A percentile compares a stretch with the other conserved stretches of the same genome.
phyloP scores from a whole-genome alignment of 2,888 invertebrate species.

The Leptinotarsa tumamoca region DNA sequence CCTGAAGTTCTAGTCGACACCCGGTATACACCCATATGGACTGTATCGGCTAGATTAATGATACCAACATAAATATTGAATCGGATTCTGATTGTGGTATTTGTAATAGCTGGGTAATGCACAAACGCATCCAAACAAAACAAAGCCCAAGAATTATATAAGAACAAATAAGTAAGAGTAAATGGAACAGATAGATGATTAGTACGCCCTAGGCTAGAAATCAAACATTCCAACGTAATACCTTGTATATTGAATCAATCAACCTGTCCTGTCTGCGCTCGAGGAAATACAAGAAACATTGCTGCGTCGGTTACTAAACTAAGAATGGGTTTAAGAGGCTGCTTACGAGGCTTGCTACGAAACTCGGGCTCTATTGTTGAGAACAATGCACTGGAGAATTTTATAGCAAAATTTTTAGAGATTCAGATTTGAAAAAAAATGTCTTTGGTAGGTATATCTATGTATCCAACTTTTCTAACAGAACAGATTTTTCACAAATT shows the following conservation, averaged over 20 bases:
- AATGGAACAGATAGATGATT: constrained; percentile 42
- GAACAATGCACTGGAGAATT: too few relatives aligned
- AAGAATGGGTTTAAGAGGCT: not conserved
- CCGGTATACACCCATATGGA: constrained; percentile 2
- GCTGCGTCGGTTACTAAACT: constrained; percentile 20
- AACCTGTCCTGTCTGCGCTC: constrained; percentile 32
- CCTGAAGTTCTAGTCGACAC: not conserved
- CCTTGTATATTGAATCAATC: constrained; percentile 44
- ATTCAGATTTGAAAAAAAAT: too few relatives aligned
- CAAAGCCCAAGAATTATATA: constrained; percentile 40
- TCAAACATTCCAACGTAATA: constrained; percentile 47
- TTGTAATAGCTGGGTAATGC: constrained; percentile 16
- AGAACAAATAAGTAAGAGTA: constrained; percentile 46
- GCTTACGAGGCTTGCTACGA: not conserved
- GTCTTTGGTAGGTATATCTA: too few relatives aligned
- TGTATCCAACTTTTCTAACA: too few relatives aligned
- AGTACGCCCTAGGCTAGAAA: constrained; percentile 43
- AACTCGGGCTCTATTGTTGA: not conserved
- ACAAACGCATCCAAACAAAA: constrained; percentile 27
- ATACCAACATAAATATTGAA: constrained; percentile 9
- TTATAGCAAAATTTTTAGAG: too few relatives aligned
- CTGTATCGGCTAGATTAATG: constrained; percentile 8
- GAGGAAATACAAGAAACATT: constrained; percentile 32
- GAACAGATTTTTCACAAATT: too few relatives aligned
- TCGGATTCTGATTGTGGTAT: constrained; percentile 19